These are phyloP conservation scores for Anguilla japonica DNA, from an alignment of 2,113 vertebrate species.

Conservation along the genomic window DNA sequence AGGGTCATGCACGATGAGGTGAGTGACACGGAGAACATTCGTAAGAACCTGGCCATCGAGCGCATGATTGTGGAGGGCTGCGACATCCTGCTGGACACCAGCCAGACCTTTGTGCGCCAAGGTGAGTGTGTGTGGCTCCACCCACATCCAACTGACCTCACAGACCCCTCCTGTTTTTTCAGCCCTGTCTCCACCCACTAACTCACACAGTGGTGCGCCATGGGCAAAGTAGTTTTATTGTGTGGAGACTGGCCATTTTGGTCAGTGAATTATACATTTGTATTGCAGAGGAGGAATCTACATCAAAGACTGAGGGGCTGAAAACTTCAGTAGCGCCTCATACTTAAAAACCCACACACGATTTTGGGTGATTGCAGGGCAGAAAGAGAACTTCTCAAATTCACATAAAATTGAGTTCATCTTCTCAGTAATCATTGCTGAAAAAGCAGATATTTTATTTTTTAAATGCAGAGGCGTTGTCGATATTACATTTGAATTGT, in stretches of 20 bases:
- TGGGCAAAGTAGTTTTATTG: background rate
- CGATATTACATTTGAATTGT: background rate
- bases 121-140: constrained; percentile 70
- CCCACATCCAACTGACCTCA: background rate
- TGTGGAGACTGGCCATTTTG: background rate
- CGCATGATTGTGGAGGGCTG: constrained; percentile 97
- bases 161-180: background rate
- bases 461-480: background rate
- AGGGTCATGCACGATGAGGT: constrained; percentile 98
- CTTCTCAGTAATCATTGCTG: background rate
- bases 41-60: constrained; percentile 96
- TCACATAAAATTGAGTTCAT: background rate
- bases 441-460: background rate
- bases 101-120: constrained; percentile 94
- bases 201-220: background rate
- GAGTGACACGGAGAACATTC: constrained; percentile 96
- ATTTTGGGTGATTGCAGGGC: background rate
- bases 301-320: too few species aligned
- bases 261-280: background rate
- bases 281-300: background rate
- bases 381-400: background rate
- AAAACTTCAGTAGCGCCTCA: background rate
- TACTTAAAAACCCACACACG: background rate
- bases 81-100: constrained; percentile 94
- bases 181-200: background rate